Percentiles rank a stretch among this genome's conserved stretches.
Conservation (phyloP, 2,888 invertebrate species). For the Rhamnusium bicolor region DNA sequence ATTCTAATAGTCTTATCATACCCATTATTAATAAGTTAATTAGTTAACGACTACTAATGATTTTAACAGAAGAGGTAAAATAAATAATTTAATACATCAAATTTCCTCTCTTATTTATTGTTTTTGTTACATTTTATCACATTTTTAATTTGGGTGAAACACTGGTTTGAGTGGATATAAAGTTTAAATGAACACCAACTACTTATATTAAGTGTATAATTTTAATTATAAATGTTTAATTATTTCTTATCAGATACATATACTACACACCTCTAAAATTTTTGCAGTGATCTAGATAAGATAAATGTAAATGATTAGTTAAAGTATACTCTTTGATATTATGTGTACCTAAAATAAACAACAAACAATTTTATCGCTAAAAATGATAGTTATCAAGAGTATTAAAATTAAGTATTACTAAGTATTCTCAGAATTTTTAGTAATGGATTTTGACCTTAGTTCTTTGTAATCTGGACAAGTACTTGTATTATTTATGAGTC, state of each 20-base stretch:
- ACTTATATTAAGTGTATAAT: not conserved
- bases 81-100: too few relatives aligned
- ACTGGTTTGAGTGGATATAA: not conserved
- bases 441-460: not conserved
- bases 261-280: slow-evolving; percentile 21
- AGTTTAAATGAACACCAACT: not conserved
- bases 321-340: not conserved
- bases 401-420: not conserved
- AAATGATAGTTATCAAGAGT: not conserved
- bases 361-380: slow-evolving; percentile 3
- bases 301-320: slow-evolving; percentile 10
- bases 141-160: not conserved
- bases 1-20: too few relatives aligned
- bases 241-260: slow-evolving; percentile 1
- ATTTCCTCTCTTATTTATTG: too few relatives aligned
- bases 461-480: not conserved
- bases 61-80: too few relatives aligned
- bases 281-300: not conserved
- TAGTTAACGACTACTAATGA: too few relatives aligned
- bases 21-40: too few relatives aligned
- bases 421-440: not conserved
- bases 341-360: slow-evolving; percentile 1
- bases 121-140: too few relatives aligned
- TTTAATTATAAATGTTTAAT: slow-evolving; percentile 18
- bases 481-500: not conserved